Conservation (phyloP, 2,888 invertebrate genomes). For the Anagyrus pseudococci region DNA sequence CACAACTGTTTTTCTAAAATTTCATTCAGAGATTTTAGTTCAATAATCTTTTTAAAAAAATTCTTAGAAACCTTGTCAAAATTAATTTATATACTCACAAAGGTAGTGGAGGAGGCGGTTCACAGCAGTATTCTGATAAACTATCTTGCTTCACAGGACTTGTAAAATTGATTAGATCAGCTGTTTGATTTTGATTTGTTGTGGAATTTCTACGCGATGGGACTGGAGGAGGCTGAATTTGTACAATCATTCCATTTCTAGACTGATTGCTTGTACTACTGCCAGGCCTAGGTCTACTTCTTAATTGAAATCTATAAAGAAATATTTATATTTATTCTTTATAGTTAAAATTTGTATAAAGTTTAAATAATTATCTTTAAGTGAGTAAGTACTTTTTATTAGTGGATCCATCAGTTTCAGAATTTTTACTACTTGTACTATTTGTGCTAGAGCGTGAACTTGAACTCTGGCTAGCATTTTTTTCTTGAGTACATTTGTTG, state of each 20-base stretch:
- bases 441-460: too few species aligned
- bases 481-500: constrained; percentile 38
- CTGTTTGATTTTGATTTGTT: constrained; percentile 47
- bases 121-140: constrained; percentile 52
- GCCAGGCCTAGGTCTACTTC: constrained; percentile 68
- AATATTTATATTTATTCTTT: too few species aligned
- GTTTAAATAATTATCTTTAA: too few species aligned
- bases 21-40: background rate
- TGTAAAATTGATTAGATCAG: constrained; percentile 59
- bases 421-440: constrained; percentile 32
- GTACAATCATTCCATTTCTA: constrained; percentile 61
- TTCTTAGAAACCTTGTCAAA: background rate
- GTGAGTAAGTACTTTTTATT: constrained; percentile 56
- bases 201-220: constrained; percentile 59
- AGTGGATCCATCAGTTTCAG: constrained; percentile 48
- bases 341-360: too few species aligned
- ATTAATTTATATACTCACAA: constrained; percentile 46
- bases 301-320: constrained; percentile 62
- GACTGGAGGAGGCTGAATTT: constrained; percentile 61
- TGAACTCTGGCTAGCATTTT: constrained; percentile 23
- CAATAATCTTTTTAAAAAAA: background rate
- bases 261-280: constrained; percentile 60
- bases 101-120: constrained; percentile 51
- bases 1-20: constrained; percentile 48
- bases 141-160: constrained; percentile 58